A percentile compares a stretch with the other conserved stretches of the same genome.
These are phyloP conservation scores for Orthochromis malagaraziensis DNA, from an alignment of 2,113 vertebrate genomes.

Conservation along the genomic window DNA sequence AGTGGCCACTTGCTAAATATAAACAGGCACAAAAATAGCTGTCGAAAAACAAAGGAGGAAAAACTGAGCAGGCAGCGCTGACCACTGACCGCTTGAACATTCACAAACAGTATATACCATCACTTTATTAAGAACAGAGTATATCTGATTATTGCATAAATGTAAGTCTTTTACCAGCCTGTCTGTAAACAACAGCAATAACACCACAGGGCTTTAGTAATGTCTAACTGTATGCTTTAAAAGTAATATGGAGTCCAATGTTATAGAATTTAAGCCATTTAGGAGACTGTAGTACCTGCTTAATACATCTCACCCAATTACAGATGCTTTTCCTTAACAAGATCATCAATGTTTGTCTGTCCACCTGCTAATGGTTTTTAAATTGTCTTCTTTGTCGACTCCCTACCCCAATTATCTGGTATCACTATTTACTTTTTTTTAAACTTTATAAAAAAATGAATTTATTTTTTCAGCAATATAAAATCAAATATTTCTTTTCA, in stretches of 20 bases:
- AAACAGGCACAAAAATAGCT: constrained; percentile 51
- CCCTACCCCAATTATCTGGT: background rate
- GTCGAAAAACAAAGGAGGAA: constrained; percentile 14
- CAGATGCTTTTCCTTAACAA: background rate
- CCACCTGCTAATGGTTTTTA: background rate
- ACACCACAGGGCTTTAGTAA: background rate
- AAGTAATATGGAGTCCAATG: background rate
- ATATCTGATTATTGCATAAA: background rate
- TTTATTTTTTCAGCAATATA: background rate
- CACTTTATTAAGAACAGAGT: background rate
- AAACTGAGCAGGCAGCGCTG: background rate
- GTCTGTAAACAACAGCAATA: background rate
- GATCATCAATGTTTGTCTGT: background rate
- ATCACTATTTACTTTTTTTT: background rate
- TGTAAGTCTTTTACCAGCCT: background rate
- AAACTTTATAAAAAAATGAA: background rate
- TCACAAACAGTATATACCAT: background rate
- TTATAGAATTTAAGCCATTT: background rate
- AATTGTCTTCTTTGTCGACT: background rate
- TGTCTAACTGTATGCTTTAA: background rate
- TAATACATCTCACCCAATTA: background rate
- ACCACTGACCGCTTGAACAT: background rate
- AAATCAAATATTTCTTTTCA: background rate
- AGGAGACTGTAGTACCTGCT: background rate
- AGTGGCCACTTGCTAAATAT: constrained; percentile 50